Evolutionary conservation across 2,797 vertebrate species (phyloP), one percentile per base, ranked within the genome.

Genomic region (Lacerta viridis): DNA sequence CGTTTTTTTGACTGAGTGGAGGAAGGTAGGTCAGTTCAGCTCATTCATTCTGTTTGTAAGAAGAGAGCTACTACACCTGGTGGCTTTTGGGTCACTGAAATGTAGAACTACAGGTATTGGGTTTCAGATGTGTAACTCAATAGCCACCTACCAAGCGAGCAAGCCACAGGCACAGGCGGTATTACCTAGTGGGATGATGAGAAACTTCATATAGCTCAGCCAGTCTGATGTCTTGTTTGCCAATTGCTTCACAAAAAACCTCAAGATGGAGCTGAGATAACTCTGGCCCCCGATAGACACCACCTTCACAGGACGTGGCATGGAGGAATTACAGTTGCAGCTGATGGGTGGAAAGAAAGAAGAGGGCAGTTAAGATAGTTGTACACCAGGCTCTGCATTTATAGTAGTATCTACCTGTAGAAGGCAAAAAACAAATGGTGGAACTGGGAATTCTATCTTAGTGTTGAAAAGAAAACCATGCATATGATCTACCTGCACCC

Each of bases 311-410:
- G 98, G 97, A 68, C 98, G 89, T 0, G 98, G 98, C 97, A 98
- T 98, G 83, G 98, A 97, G 0, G 98, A 98, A 95, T 99, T 99
- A 93, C 98, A 98, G 96, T 99, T 99, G 96, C 98, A 99, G 96
- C 98, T 99, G 90, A 23, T 20, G 50, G 1, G 27, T 25, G 33
- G 72, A 74, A 17, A 80, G 55, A 46, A 61, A 33, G 11, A 72
- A 66, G 1, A 20, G 41, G 0, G 36, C 15, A 8, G 71, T 66
- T 2, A 43, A 15, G 15, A 8, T 3, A 7, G 72, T 7, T 8
- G 7, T 6, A n/a, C 5, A 3, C 11, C 5, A 11, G 41, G 61
- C 43, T 71, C 41, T 25, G 50, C 17, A 18, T 36, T 33, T 13
- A 17, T 27, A 18, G 5, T 64, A 7, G 15, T 10, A 7, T 27